Percentiles rank a stretch among this genome's conserved stretches.
Evolutionary conservation across 2,888 invertebrate species (phyloP).

Genomic region (Mechanitis messenoides): DNA sequence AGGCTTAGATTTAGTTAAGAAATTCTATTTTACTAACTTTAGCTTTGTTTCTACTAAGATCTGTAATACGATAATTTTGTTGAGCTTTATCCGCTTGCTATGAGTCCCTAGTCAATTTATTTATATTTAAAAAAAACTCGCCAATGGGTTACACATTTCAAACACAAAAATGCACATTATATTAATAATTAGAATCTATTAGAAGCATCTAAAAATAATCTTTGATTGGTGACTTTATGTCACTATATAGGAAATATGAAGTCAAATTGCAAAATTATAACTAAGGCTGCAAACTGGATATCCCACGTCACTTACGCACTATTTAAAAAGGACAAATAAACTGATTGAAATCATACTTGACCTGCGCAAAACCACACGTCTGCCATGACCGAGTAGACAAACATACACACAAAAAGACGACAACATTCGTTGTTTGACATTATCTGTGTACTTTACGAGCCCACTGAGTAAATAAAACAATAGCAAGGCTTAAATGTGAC

Average conservation of each 20-base stretch:
- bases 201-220: too few relatives aligned
- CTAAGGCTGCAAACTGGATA: conserved; percentile 9
- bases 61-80: too few relatives aligned
- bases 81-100: too few relatives aligned
- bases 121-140: too few relatives aligned
- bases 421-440: conserved; percentile 55
- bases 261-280: background rate
- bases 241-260: background rate
- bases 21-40: too few relatives aligned
- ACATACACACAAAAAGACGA: conserved; percentile 53
- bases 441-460: conserved; percentile 59
- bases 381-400: conserved; percentile 65
- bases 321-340: conserved; percentile 42
- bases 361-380: conserved; percentile 66
- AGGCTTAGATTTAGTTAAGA: too few relatives aligned
- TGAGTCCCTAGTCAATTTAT: too few relatives aligned
- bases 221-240: too few relatives aligned
- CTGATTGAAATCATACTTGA: conserved; percentile 55
- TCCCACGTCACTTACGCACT: conserved; percentile 26
- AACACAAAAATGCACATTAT: too few relatives aligned
- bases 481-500: conserved; percentile 18
- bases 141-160: too few relatives aligned
- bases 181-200: too few relatives aligned
- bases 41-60: too few relatives aligned
- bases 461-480: conserved; percentile 42